These are phyloP conservation scores for Corvus moneduloides DNA, from an alignment of 2,113 vertebrate species.

Conservation along the genomic window DNA sequence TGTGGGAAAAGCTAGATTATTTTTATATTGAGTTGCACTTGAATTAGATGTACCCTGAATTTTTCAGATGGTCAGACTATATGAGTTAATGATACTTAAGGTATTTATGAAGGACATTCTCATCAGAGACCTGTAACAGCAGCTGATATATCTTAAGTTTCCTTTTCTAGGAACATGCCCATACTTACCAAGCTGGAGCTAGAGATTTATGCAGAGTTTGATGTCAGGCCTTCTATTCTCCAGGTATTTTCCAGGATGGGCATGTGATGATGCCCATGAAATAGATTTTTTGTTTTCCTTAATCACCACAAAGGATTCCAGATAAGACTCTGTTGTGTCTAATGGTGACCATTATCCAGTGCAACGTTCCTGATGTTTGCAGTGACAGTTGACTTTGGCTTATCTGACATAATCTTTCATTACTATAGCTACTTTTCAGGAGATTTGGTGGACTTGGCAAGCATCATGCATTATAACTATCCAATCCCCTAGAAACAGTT, in stretches of 20 bases:
- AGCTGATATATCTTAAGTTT: not conserved
- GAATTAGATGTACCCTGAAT: not conserved
- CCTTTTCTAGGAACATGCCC: not conserved
- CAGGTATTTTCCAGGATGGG: not conserved
- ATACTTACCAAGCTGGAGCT: not conserved
- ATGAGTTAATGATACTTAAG: not conserved
- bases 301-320: not conserved
- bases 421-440: not conserved
- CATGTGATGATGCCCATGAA: not conserved
- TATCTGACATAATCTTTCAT: constrained; percentile 10
- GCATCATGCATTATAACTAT: not conserved
- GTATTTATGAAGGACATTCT: not conserved
- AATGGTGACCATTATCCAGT: not conserved
- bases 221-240: not conserved
- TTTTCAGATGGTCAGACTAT: not conserved
- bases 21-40: not conserved
- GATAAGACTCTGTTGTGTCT: not conserved
- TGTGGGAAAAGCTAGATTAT: not conserved
- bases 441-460: not conserved
- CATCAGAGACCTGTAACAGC: not conserved
- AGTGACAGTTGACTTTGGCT: not conserved
- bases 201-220: not conserved
- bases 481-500: not conserved
- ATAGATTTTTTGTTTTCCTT: not conserved
- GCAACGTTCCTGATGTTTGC: not conserved